Conservation (phyloP, 2,113 vertebrate species). For the Prinia subflava region DNA sequence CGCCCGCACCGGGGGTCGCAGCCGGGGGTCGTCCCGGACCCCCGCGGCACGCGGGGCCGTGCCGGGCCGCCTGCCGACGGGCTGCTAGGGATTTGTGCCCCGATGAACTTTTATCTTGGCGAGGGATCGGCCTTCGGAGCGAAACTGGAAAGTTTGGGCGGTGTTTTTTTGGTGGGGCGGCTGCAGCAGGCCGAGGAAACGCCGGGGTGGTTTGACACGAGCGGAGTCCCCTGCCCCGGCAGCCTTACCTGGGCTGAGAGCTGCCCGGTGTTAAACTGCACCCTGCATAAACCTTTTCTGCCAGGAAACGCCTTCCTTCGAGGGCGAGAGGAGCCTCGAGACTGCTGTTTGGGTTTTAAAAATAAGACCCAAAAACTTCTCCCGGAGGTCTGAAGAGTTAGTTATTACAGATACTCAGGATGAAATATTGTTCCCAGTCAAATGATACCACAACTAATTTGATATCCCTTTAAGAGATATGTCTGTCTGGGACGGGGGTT, state of each 20-base stretch:
- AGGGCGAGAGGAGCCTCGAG: fast-evolving
- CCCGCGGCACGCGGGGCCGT: not conserved
- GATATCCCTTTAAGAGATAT: not conserved
- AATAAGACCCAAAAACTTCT: not conserved
- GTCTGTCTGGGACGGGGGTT: not conserved
- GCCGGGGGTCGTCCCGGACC: not conserved
- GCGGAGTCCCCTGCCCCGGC: not conserved
- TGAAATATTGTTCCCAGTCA: not conserved
- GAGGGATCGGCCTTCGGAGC: not conserved
- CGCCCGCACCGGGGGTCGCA: not conserved
- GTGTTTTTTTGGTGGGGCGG: not conserved
- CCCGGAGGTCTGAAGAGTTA: not conserved
- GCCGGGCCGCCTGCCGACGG: not conserved
- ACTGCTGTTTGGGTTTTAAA: not conserved
- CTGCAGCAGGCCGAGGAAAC: not conserved
- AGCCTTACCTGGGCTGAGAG: not conserved
- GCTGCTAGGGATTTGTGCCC: fast-evolving
- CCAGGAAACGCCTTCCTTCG: fast-evolving
- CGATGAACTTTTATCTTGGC: not conserved
- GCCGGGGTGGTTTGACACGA: not conserved
- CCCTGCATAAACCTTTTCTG: not conserved
- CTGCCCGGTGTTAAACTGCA: not conserved
- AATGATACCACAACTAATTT: not conserved
- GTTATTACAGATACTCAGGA: not conserved
- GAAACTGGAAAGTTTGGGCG: not conserved